phyloP scores from a whole-genome alignment of 2,113 vertebrate genomes.

The Otocyon megalotis region DNA sequence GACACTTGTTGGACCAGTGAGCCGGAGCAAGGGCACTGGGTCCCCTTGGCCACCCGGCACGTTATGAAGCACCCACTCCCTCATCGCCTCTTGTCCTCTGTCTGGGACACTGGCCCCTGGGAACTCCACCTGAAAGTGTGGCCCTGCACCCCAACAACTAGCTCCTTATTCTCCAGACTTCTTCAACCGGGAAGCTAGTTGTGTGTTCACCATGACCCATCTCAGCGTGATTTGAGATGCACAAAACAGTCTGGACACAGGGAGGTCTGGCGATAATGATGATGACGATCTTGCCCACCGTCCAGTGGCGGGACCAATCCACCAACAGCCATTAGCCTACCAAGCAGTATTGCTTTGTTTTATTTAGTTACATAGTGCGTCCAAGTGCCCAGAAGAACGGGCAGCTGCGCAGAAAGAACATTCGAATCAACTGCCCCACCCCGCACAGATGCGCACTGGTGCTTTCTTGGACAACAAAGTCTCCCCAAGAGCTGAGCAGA shows the following conservation, averaged over 20 bases:
- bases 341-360: fast-evolving
- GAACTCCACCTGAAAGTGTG: not conserved
- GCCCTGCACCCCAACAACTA: not conserved
- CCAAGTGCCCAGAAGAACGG: not conserved
- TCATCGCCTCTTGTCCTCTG: fast-evolving
- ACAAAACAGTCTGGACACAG: not conserved
- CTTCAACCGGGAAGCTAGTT: fast-evolving
- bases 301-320: not conserved
- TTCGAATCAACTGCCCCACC: fast-evolving
- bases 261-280: fast-evolving
- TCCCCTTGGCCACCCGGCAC: not conserved
- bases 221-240: not conserved
- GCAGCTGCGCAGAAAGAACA: not conserved
- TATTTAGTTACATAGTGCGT: fast-evolving
- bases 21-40: not conserved
- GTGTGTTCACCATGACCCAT: fast-evolving
- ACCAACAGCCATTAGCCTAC: not conserved
- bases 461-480: fast-evolving
- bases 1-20: not conserved
- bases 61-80: too few relatives aligned
- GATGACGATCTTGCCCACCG: fast-evolving
- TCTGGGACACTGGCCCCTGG: not conserved
- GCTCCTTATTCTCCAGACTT: not conserved
- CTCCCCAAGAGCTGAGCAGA: not conserved
- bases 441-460: fast-evolving